These are phyloP conservation scores for Romanogobio albipinnatus DNA, from an alignment of 2,113 vertebrate genomes.

Conservation along the genomic window DNA sequence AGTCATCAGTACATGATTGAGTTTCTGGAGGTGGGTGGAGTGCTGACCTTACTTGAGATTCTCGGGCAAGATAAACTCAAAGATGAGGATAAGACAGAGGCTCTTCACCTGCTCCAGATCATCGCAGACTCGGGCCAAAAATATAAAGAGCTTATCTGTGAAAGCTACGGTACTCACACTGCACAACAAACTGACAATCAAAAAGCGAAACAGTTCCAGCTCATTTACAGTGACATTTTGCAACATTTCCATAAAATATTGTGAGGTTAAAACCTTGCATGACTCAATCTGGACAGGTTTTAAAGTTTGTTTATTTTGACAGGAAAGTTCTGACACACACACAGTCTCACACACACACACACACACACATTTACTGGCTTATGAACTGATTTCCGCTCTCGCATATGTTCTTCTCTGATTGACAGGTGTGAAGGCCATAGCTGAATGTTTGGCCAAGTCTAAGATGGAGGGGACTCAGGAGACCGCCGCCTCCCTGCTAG, in stretches of 20 bases:
- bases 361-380: neutral
- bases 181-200: neutral
- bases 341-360: neutral
- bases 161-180: constrained; percentile 76
- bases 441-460: constrained; percentile 76
- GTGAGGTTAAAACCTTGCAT: constrained; percentile 2
- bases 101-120: constrained; percentile 78
- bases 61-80: constrained; percentile 72
- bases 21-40: constrained; percentile 83
- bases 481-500: constrained; percentile 71
- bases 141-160: constrained; percentile 87
- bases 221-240: neutral
- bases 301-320: constrained; percentile 8
- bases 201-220: neutral
- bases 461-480: constrained; percentile 76
- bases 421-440: constrained; percentile 76
- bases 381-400: neutral
- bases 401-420: constrained; percentile 26
- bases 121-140: constrained; percentile 77
- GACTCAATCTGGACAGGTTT: neutral
- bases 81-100: constrained; percentile 79
- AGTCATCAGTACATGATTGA: constrained; percentile 82
- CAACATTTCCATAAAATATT: neutral
- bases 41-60: constrained; percentile 83
- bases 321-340: neutral